A percentile compares a stretch with the other conserved stretches of the same genome.
Conservation (phyloP, 1,140 invertebrate genomes). For the Papilio helenus region DNA sequence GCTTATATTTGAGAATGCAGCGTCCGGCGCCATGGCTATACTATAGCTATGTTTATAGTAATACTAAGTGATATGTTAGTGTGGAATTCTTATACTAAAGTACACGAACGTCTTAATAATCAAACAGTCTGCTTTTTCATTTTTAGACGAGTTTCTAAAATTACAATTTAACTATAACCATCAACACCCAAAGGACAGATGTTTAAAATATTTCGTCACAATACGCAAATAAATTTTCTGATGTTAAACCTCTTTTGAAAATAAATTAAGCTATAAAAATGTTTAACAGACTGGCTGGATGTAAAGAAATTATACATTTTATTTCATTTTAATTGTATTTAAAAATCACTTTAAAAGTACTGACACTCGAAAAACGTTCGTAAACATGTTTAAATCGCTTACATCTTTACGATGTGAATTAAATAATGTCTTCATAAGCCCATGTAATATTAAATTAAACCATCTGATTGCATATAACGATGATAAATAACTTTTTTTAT, state of each 20-base stretch:
- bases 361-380: not conserved
- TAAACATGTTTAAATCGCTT: not conserved
- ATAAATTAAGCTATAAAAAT: conserved; percentile 19
- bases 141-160: too few species aligned
- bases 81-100: too few species aligned
- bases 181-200: too few species aligned
- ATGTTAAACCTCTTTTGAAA: too few species aligned
- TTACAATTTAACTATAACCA: too few species aligned
- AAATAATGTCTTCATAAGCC: not conserved
- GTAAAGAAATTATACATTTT: not conserved
- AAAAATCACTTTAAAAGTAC: not conserved
- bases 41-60: conserved; percentile 37
- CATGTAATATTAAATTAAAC: not conserved
- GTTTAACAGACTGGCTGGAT: not conserved
- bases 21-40: conserved; percentile 72
- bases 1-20: conserved; percentile 71
- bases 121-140: too few species aligned
- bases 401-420: not conserved
- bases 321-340: conserved; percentile 1
- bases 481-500: not conserved
- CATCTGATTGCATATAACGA: not conserved
- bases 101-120: too few species aligned
- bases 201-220: too few species aligned
- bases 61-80: too few species aligned
- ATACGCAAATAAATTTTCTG: too few species aligned